A percentile compares a stretch with the other conserved stretches of the same genome.
phyloP scores from a whole-genome alignment of 2,113 vertebrate species.

The Ochotona curzoniae region DNA sequence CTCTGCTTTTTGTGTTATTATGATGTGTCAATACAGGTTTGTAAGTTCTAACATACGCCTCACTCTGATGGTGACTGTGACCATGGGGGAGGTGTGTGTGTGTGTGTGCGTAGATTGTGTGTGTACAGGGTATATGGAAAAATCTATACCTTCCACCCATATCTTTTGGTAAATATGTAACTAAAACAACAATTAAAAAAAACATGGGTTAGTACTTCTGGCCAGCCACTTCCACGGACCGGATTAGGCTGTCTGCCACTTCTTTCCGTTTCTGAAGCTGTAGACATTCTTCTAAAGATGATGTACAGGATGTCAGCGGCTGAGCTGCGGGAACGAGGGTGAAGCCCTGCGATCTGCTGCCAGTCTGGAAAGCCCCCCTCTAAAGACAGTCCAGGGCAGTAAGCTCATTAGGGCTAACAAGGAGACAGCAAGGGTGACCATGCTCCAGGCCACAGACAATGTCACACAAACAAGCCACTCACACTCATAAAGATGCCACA shows the following conservation, averaged over 20 bases:
- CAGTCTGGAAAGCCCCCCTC: no score
- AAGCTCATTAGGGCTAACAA: background rate
- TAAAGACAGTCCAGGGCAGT: background rate
- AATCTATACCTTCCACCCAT: background rate
- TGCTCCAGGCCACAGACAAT: background rate
- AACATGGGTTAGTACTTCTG: background rate
- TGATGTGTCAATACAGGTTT: background rate
- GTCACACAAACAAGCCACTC: conserved; percentile 51
- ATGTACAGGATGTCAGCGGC: background rate
- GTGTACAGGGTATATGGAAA: background rate
- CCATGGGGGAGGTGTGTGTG: no score
- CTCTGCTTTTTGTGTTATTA: background rate
- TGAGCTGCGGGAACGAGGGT: background rate
- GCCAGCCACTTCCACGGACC: no score
- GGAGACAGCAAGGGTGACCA: background rate
- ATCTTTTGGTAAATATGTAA: background rate
- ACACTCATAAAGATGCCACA: conserved; percentile 41
- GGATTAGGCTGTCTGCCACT: background rate
- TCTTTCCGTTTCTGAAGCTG: background rate
- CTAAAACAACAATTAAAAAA: background rate
- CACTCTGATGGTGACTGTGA: background rate
- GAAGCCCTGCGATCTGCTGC: background rate
- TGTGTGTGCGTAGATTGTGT: background rate
- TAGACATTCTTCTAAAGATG: background rate
- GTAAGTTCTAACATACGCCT: background rate